These are phyloP conservation scores for Dioctria rufipes DNA, from an alignment of 2,888 invertebrate species.

Conservation along the genomic window DNA sequence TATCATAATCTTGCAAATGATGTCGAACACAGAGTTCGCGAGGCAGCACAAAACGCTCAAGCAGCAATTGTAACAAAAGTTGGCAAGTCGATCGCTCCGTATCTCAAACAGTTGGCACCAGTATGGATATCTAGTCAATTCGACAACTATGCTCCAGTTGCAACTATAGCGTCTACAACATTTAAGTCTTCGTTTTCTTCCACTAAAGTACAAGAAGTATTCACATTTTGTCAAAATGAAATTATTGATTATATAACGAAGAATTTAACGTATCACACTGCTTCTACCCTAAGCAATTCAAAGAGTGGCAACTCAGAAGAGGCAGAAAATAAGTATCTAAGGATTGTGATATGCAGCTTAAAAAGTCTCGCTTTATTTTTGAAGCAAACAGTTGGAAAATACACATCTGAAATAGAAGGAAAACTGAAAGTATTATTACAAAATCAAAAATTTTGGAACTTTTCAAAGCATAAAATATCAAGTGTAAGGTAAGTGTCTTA, in stretches of 20 bases:
- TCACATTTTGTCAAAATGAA: slow-evolving; percentile 87
- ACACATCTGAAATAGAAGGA: slow-evolving; percentile 73
- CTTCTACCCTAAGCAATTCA: slow-evolving; percentile 73
- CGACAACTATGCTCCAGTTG: slow-evolving; percentile 90
- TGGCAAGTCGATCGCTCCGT: slow-evolving; percentile 84
- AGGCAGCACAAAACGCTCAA: slow-evolving; percentile 83
- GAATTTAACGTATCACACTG: slow-evolving; percentile 77
- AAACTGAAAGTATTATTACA: slow-evolving; percentile 74
- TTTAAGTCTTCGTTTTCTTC: slow-evolving; percentile 85
- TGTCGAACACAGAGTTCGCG: slow-evolving; percentile 86
- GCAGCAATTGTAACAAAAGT: slow-evolving; percentile 78
- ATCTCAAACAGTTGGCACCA: slow-evolving; percentile 83
- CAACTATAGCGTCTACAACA: slow-evolving; percentile 78
- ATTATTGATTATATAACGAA: slow-evolving; percentile 82
- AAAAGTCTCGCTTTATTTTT: slow-evolving; percentile 78
- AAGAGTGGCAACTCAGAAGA: slow-evolving; percentile 77
- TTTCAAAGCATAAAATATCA: slow-evolving; percentile 74
- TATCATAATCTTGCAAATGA: slow-evolving; percentile 85
- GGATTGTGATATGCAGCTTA: slow-evolving; percentile 78
- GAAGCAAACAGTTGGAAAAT: slow-evolving; percentile 73
- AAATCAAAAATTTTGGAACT: slow-evolving; percentile 81
- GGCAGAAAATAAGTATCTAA: slow-evolving; percentile 79
- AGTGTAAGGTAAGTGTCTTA: slow-evolving; percentile 67
- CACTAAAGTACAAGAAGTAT: slow-evolving; percentile 83
- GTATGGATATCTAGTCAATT: slow-evolving; percentile 89